Evolutionary conservation across 1,140 invertebrate genomes (phyloP).

Genomic region (Yoshiicerus persimilis): DNA sequence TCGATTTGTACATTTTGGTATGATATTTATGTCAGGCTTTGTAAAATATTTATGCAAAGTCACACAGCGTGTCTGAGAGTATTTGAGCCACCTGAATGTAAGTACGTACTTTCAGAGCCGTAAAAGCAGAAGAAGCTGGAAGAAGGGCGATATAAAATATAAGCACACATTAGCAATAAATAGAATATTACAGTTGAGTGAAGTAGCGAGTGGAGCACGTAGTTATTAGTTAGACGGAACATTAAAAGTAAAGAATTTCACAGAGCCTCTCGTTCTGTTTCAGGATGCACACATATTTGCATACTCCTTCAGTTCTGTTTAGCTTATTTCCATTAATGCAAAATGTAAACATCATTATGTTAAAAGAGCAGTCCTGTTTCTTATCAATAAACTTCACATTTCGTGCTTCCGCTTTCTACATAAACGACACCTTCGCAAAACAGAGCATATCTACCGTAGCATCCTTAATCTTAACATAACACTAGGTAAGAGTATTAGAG

Average conservation of each 20-base stretch:
- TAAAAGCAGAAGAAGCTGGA: not conserved
- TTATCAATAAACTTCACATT: conserved; percentile 16
- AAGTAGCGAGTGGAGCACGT: not conserved
- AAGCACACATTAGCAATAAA: not conserved
- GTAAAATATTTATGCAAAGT: not conserved
- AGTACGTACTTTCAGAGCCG: not conserved
- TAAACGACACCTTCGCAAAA: not conserved
- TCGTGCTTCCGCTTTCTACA: not conserved
- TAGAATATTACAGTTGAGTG: not conserved
- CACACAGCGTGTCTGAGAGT: not conserved
- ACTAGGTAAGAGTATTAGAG: no score
- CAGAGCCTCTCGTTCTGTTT: not conserved
- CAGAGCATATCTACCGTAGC: not conserved
- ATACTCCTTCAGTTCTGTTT: not conserved
- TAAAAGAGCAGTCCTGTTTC: conserved; percentile 12
- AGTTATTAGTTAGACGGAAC: not conserved
- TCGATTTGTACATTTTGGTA: not conserved
- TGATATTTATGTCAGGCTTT: not conserved
- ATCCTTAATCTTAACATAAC: no score
- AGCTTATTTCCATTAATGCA: conserved; percentile 7
- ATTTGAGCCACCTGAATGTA: not conserved
- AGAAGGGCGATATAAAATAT: not conserved
- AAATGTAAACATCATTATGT: conserved; percentile 11
- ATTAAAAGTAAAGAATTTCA: not conserved
- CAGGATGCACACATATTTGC: not conserved